Conservation (phyloP, 2,113 vertebrate species). For the Candoia aspera region DNA sequence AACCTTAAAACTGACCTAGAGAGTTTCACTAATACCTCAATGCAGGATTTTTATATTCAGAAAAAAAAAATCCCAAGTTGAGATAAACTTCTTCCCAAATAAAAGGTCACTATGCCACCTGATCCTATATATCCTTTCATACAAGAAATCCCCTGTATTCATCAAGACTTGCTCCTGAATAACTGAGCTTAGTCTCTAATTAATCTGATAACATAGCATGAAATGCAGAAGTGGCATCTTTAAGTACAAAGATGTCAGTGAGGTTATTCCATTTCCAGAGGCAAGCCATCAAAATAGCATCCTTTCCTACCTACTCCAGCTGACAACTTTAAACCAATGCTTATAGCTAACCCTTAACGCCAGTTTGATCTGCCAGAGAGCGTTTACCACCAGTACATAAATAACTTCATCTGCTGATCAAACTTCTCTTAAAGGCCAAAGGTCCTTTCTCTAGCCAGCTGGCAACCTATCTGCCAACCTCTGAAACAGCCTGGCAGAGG, state of each 20-base stretch:
- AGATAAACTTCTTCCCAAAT: background rate
- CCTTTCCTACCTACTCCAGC: background rate
- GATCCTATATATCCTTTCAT: background rate
- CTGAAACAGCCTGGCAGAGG: background rate
- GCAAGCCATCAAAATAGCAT: background rate
- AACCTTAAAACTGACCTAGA: background rate
- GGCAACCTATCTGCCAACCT: background rate
- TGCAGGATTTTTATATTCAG: background rate
- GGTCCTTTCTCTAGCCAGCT: background rate
- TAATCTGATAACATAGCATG: background rate
- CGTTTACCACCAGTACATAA: conserved; percentile 2
- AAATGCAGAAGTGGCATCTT: background rate
- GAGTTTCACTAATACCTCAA: background rate
- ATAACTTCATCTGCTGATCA: conserved; percentile 16
- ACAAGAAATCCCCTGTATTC: background rate
- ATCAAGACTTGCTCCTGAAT: background rate
- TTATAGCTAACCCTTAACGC: background rate
- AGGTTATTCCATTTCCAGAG: background rate
- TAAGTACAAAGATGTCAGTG: background rate
- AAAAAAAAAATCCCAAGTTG: background rate
- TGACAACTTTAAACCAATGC: background rate
- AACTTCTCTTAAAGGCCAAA: background rate
- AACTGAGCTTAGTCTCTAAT: background rate
- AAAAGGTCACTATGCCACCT: background rate
- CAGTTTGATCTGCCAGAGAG: background rate